Percentiles rank a stretch among this genome's conserved stretches.
These are phyloP conservation scores for Limanda limanda DNA, from an alignment of 2,113 vertebrate genomes.

Conservation along the genomic window DNA sequence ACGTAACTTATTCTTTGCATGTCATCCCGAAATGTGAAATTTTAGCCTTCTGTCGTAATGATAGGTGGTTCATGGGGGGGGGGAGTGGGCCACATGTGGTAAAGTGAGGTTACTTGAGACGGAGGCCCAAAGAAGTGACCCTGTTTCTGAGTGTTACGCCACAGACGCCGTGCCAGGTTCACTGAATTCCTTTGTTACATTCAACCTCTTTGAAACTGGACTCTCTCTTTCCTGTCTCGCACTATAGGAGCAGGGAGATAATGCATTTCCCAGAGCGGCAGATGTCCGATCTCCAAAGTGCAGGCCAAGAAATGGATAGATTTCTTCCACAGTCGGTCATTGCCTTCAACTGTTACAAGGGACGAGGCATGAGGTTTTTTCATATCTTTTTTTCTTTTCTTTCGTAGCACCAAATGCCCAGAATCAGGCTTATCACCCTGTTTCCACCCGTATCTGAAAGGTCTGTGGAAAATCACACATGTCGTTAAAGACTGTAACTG, in stretches of 20 bases:
- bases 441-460: background rate
- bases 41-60: conserved; percentile 32
- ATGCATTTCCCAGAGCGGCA: conserved; percentile 77
- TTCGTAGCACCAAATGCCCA: conserved; percentile 15
- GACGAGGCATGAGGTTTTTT: conserved; percentile 9
- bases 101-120: conserved; percentile 55
- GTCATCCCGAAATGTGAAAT: conserved; percentile 38
- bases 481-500: conserved; percentile 13
- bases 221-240: conserved; percentile 61
- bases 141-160: conserved; percentile 53
- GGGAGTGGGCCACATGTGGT: conserved; percentile 67
- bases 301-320: conserved; percentile 65
- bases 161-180: conserved; percentile 16
- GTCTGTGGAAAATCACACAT: conserved; percentile 31
- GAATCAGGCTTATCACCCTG: conserved; percentile 1
- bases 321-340: conserved; percentile 60
- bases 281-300: conserved; percentile 51
- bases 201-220: conserved; percentile 68
- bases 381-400: conserved; percentile 1
- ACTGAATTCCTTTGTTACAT: conserved; percentile 55
- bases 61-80: conserved; percentile 6
- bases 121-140: conserved; percentile 50
- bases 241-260: conserved; percentile 47
- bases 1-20: conserved; percentile 2
- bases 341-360: conserved; percentile 19